These are phyloP conservation scores for Poeciliopsis turneri DNA, from an alignment of 2,797 vertebrate species.

Conservation along the genomic window DNA sequence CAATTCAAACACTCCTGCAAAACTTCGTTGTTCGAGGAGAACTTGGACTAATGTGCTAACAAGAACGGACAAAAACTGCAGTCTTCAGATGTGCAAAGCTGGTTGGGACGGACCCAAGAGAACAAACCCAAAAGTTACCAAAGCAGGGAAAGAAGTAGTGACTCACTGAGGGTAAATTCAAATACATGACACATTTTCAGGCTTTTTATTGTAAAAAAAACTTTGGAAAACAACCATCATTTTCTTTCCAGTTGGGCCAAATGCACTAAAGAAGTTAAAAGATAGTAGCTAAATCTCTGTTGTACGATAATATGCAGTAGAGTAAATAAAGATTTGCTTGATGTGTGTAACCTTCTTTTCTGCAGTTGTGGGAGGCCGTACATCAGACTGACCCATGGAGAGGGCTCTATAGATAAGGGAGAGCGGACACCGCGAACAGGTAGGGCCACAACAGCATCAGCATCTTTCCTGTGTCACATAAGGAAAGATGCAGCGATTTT, in stretches of 20 bases:
- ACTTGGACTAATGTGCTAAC: neutral
- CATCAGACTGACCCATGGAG: conserved; percentile 82
- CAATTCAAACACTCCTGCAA: neutral
- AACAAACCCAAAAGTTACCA: neutral
- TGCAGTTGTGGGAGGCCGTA: conserved; percentile 93
- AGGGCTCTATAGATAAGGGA: conserved; percentile 83
- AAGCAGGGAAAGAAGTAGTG: neutral
- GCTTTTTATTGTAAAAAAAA: neutral
- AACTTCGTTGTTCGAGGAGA: neutral
- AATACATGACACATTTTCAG: neutral
- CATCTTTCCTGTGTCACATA: conserved; percentile 1
- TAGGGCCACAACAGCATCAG: conserved; percentile 55
- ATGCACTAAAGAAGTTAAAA: neutral
- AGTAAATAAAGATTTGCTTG: conserved; percentile 3
- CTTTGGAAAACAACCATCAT: neutral
- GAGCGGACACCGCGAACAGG: conserved; percentile 85
- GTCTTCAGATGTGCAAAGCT: neutral
- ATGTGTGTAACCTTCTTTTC: conserved; percentile 46
- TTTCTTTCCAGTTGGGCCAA: neutral
- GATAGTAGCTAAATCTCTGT: neutral
- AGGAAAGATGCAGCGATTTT: neutral
- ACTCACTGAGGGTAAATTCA: neutral
- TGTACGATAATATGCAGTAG: neutral
- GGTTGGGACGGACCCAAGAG: neutral
- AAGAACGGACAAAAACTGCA: neutral